Percentiles rank a stretch among this genome's conserved stretches.
Conservation (phyloP, 2,888 invertebrate species). For the Brenthis ino region DNA sequence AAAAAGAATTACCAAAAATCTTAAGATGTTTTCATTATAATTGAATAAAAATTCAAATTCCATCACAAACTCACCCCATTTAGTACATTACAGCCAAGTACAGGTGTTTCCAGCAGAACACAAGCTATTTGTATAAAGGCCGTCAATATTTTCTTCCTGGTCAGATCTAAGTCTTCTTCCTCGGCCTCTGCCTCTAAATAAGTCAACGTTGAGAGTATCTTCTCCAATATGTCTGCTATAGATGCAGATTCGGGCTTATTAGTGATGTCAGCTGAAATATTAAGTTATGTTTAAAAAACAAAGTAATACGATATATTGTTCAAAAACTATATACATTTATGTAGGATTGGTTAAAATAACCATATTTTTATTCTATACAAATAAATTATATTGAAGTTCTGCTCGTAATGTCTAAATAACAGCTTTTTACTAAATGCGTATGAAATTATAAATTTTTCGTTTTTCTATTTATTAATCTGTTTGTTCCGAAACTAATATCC, state of each 20-base stretch:
- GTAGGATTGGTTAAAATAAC: too few relatives aligned
- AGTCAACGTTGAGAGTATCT: conserved; percentile 50
- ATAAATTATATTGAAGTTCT: too few relatives aligned
- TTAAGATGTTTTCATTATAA: neutral
- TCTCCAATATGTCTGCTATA: conserved; percentile 57
- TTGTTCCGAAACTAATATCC: too few relatives aligned
- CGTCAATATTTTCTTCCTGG: conserved; percentile 52
- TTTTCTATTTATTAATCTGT: too few relatives aligned
- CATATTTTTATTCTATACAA: too few relatives aligned
- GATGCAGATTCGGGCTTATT: conserved; percentile 50
- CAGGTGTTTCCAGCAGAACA: conserved; percentile 54
- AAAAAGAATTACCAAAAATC: too few relatives aligned
- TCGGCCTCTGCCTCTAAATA: conserved; percentile 51
- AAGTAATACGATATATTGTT: neutral
- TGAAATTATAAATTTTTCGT: too few relatives aligned
- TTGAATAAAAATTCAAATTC: conserved; percentile 25
- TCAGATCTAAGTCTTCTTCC: conserved; percentile 54
- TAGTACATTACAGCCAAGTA: conserved; percentile 48
- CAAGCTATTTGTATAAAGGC: conserved; percentile 52
- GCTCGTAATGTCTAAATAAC: too few relatives aligned
- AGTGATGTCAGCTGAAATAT: conserved; percentile 49
- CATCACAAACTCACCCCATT: conserved; percentile 50
- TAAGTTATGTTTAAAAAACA: neutral
- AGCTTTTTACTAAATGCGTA: too few relatives aligned
- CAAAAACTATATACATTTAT: neutral